Evolutionary conservation across 2,888 invertebrate genomes (phyloP).

Genomic region (Andrena marginata): DNA sequence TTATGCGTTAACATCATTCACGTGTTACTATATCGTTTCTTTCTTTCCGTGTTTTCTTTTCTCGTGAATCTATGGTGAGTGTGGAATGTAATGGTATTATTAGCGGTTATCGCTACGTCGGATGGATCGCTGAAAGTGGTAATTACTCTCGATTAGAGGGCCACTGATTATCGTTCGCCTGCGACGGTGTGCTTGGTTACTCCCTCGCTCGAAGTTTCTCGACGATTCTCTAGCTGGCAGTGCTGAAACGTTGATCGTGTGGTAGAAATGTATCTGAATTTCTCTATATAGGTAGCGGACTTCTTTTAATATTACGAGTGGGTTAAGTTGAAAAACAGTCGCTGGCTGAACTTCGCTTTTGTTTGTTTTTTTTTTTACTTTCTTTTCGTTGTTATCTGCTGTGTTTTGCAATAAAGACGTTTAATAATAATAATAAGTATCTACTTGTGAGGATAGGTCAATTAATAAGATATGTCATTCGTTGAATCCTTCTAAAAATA

Average conservation of each 20-base stretch:
- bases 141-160: conserved; percentile 71
- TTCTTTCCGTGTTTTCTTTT: conserved; percentile 48
- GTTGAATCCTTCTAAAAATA: too few relatives aligned
- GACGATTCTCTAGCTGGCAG: not conserved
- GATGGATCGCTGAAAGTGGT: conserved; percentile 76
- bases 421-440: too few relatives aligned
- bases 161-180: conserved; percentile 50
- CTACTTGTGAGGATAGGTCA: too few relatives aligned
- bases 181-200: conserved; percentile 65
- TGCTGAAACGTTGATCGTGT: conserved; percentile 51
- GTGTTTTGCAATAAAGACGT: too few relatives aligned
- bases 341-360: too few relatives aligned
- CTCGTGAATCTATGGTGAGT: conserved; percentile 63
- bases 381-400: too few relatives aligned
- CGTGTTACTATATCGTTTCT: conserved; percentile 40
- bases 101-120: conserved; percentile 65
- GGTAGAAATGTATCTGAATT: not conserved
- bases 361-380: too few relatives aligned
- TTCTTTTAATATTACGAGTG: too few relatives aligned
- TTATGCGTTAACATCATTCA: conserved; percentile 43
- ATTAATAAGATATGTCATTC: too few relatives aligned
- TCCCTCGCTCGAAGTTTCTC: not conserved
- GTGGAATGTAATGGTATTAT: conserved; percentile 63
- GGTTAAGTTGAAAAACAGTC: too few relatives aligned
- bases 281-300: not conserved